phyloP scores from a whole-genome alignment of 2,113 vertebrate species.

The Lutjanus erythropterus region DNA sequence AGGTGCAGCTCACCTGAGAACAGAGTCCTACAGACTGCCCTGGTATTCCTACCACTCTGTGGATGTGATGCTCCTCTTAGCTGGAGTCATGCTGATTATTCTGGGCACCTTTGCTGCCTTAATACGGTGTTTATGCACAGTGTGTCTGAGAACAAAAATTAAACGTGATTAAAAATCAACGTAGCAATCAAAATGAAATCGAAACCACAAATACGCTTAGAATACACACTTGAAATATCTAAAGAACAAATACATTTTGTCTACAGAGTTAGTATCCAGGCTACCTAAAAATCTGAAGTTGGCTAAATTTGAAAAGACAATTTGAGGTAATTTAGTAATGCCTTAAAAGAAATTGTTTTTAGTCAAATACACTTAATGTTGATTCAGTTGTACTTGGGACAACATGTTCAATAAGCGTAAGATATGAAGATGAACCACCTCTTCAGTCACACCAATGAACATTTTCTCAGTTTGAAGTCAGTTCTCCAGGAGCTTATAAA shows the following conservation, averaged over 20 bases:
- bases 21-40: slow-evolving; percentile 69
- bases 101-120: slow-evolving; percentile 13
- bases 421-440: too few relatives aligned
- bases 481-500: too few relatives aligned
- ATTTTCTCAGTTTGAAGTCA: too few relatives aligned
- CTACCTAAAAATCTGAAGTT: too few relatives aligned
- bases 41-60: slow-evolving; percentile 81
- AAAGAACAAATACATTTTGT: background rate
- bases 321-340: too few relatives aligned
- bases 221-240: background rate
- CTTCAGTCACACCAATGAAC: too few relatives aligned
- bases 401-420: too few relatives aligned
- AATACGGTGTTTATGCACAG: slow-evolving; percentile 28
- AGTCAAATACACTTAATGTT: too few relatives aligned
- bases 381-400: too few relatives aligned
- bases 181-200: background rate
- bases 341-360: too few relatives aligned
- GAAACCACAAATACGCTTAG: background rate
- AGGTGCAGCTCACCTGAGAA: slow-evolving; percentile 77
- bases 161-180: slow-evolving; percentile 30
- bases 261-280: too few relatives aligned
- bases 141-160: slow-evolving; percentile 37
- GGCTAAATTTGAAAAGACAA: too few relatives aligned
- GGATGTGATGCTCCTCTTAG: slow-evolving; percentile 70
- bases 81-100: slow-evolving; percentile 35